These are phyloP conservation scores for Mobula birostris DNA, from an alignment of 2,113 vertebrate species.

Conservation along the genomic window DNA sequence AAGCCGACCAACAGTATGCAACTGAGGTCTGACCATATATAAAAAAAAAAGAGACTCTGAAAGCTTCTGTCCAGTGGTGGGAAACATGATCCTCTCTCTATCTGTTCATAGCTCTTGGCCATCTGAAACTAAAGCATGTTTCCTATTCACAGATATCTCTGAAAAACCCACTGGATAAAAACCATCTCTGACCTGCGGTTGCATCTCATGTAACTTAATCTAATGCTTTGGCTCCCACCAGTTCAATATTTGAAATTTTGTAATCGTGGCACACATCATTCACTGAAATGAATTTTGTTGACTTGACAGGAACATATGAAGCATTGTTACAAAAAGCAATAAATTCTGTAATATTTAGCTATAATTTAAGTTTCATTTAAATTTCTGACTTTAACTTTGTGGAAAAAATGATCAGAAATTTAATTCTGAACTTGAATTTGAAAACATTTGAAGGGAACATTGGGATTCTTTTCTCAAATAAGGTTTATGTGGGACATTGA, in stretches of 20 bases:
- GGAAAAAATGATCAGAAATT: not conserved
- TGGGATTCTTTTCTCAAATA: not conserved
- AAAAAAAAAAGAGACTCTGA: too few relatives aligned
- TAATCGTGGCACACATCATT: not conserved
- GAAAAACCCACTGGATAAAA: not conserved
- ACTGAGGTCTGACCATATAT: too few relatives aligned
- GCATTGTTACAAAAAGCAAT: not conserved
- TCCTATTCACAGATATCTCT: too few relatives aligned
- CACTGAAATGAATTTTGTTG: not conserved
- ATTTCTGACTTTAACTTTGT: not conserved
- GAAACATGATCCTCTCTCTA: too few relatives aligned
- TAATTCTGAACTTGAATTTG: not conserved
- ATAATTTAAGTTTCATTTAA: not conserved
- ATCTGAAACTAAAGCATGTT: too few relatives aligned
- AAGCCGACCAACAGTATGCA: too few relatives aligned
- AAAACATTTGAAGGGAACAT: not conserved
- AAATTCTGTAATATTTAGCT: not conserved
- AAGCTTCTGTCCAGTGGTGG: too few relatives aligned
- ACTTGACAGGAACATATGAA: not conserved
- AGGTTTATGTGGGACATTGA: not conserved
- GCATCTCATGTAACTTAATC: not conserved
- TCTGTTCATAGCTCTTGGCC: too few relatives aligned
- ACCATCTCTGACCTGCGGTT: not conserved
- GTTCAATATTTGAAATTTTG: not conserved
- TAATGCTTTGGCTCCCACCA: not conserved